Evolutionary conservation across 53 echinoderm and acorn worm species (phyloP).

Genomic region (Hippasteria phrygiana): DNA sequence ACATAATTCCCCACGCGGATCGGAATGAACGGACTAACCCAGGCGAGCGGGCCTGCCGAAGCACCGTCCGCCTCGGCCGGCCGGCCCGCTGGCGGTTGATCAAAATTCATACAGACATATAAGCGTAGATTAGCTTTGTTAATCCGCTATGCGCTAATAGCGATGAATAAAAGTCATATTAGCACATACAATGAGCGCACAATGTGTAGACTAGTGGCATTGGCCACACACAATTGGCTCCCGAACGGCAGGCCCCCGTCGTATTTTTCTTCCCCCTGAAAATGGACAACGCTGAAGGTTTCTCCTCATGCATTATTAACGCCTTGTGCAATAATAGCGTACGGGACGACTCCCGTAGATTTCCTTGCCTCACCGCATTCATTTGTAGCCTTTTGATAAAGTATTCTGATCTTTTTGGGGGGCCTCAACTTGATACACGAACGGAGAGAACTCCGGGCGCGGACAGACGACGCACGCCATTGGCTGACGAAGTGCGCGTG

Average conservation of each 20-base stretch:
- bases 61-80: neutral
- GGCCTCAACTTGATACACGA: constrained; percentile 33
- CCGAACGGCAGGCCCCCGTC: constrained; percentile 24
- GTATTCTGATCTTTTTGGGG: neutral
- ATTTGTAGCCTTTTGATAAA: constrained; percentile 23
- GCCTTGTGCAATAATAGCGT: constrained; percentile 54
- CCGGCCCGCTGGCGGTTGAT: constrained; percentile 52
- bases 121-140: constrained; percentile 66
- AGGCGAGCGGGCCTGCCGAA: neutral
- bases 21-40: neutral
- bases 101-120: constrained; percentile 65
- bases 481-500: constrained; percentile 37
- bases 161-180: constrained; percentile 70
- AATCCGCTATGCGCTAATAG: constrained; percentile 69
- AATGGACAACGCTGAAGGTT: constrained; percentile 39
- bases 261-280: constrained; percentile 39
- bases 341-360: neutral
- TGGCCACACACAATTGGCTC: constrained; percentile 51
- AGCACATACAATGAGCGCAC: constrained; percentile 66
- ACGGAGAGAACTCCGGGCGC: neutral
- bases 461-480: constrained; percentile 1
- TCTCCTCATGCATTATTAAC: constrained; percentile 62
- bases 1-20: neutral
- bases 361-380: constrained; percentile 49
- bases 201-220: constrained; percentile 61